These are phyloP conservation scores for Danio aesculapii DNA, from an alignment of 2,797 vertebrate genomes.

Conservation along the genomic window DNA sequence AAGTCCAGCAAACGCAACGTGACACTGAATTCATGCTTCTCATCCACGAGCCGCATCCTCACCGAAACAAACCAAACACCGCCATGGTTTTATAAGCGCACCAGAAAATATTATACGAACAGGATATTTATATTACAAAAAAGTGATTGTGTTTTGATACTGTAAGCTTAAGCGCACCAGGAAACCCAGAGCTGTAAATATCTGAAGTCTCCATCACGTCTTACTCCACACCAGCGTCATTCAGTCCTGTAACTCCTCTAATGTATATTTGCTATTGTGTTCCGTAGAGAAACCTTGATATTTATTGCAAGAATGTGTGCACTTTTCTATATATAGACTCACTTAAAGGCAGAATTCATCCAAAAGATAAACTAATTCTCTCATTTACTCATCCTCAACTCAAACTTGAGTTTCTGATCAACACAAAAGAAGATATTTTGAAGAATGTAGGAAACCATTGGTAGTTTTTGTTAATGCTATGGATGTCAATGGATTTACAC, in stretches of 20 bases:
- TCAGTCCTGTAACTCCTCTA: slow-evolving; percentile 58
- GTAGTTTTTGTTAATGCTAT: too few relatives aligned
- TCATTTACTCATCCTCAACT: too few relatives aligned
- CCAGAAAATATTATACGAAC: slow-evolving; percentile 58
- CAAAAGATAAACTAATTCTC: too few relatives aligned
- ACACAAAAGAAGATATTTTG: too few relatives aligned
- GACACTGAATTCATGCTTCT: background rate
- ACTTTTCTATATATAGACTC: slow-evolving; percentile 46
- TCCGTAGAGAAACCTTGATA: slow-evolving; percentile 68
- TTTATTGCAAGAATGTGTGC: slow-evolving; percentile 63
- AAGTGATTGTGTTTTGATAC: slow-evolving; percentile 81
- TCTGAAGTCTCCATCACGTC: slow-evolving; percentile 48
- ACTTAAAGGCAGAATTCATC: background rate
- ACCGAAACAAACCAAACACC: slow-evolving; percentile 70
- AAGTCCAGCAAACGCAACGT: background rate
- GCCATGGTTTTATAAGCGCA: slow-evolving; percentile 78
- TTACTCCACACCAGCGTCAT: slow-evolving; percentile 51
- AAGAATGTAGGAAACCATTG: too few relatives aligned
- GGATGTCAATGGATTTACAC: too few relatives aligned
- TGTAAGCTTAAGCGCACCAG: slow-evolving; percentile 75
- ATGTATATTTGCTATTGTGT: slow-evolving; percentile 77
- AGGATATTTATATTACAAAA: slow-evolving; percentile 72
- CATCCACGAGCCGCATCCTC: slow-evolving; percentile 48
- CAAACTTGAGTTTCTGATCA: too few relatives aligned
- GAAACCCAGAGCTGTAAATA: slow-evolving; percentile 74